Conservation (phyloP, 2,888 invertebrate genomes). For the Dimorphilus gyrociliatus region DNA sequence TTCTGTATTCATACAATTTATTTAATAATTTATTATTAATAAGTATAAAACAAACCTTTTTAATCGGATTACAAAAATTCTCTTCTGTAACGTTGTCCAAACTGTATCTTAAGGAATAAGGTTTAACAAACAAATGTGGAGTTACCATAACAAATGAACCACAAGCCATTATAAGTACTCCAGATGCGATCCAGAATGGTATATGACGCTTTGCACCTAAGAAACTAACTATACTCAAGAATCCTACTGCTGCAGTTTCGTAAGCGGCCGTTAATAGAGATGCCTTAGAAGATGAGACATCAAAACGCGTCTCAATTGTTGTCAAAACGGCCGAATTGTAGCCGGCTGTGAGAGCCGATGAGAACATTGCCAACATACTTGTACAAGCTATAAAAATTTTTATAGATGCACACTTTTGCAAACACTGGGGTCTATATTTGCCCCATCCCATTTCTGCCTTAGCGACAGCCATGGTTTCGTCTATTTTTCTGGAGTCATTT, state of each 20-base stretch:
- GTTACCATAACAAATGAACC: too few relatives aligned
- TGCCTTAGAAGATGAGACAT: constrained; percentile 79
- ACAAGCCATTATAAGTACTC: too few relatives aligned
- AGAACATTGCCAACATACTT: constrained; percentile 27
- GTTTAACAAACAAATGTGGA: too few relatives aligned
- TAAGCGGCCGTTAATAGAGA: constrained; percentile 84
- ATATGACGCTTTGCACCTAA: constrained; percentile 78
- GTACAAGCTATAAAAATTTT: constrained; percentile 43
- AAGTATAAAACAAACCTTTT: too few relatives aligned
- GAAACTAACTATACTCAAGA: constrained; percentile 87
- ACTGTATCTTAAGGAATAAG: too few relatives aligned
- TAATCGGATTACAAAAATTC: too few relatives aligned
- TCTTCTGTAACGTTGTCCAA: too few relatives aligned
- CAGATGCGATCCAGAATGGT: constrained; percentile 83
- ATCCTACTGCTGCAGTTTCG: constrained; percentile 84
- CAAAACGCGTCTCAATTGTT: constrained; percentile 78
- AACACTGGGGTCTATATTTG: constrained; percentile 62
- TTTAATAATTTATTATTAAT: too few relatives aligned
- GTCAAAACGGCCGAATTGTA: constrained; percentile 56
- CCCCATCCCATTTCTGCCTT: constrained; percentile 54
- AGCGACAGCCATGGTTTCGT: too few relatives aligned
- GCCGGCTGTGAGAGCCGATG: constrained; percentile 32
- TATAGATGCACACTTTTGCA: constrained; percentile 74
- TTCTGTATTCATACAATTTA: too few relatives aligned
- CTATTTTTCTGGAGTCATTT: too few relatives aligned